Evolutionary conservation across 1,140 invertebrate species (phyloP), one percentile per base, ranked within the genome.

Genomic region (Bicyclus anynana): DNA sequence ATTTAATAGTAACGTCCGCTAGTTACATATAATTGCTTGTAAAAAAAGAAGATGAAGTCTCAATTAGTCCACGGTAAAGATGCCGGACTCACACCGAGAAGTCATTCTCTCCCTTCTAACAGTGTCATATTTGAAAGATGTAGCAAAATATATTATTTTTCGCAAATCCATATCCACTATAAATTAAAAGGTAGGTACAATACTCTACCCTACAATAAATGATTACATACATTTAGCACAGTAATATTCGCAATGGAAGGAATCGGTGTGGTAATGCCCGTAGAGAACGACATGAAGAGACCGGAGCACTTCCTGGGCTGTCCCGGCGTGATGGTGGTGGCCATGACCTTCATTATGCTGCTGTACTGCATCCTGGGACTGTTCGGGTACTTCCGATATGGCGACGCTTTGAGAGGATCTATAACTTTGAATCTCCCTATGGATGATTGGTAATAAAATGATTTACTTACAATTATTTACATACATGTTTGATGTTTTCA

Each of bases 211-310:
- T 18, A 10, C 23, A 47, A 47, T 14, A n/a, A 47, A 2, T 14
- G 9, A 26, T 3, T 20, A 47, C 5, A 47, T 47, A 26, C 13
- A 74, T 80, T 74, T 65, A 91, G 91, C 42, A 95, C 94, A 33
- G 93, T 95, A 0, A 92, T 95, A 53, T 95, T 95, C 69, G 94
- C 94, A 26, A 95, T 95, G 91, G 94, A 95, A 84, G 94, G 93
- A 12, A 95, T 95, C 64, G 94, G 94, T 51, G 93, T 93, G 23
- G 94, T 97, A 26, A 93, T 98, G 90, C 96, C 97, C 0, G 92
- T 98, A 23, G 95, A 97, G 83, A 97, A 97, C 74, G 93, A 92
- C 0, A 97, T 97, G 96, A 91, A 90, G 61, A 92, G 93, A 53
- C 95, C 95, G 0, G 82, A 93, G 59, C 93, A 94, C 38, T 97